Evolutionary conservation across 2,888 invertebrate genomes (phyloP).

Genomic region (Rhagonycha fulva): DNA sequence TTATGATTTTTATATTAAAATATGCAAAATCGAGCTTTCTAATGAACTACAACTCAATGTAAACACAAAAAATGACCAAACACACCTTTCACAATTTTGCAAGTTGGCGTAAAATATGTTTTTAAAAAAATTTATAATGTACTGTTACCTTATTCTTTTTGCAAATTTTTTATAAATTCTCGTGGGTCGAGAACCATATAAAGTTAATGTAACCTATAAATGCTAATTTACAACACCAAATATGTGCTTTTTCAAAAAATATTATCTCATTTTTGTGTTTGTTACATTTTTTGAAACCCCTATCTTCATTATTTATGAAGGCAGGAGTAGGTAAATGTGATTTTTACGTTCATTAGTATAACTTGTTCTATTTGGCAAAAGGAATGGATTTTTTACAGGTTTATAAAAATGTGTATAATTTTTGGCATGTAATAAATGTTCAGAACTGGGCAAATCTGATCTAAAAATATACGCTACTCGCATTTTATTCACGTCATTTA

Average conservation of each 20-base stretch:
- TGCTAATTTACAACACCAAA: not conserved
- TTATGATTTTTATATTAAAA: not conserved
- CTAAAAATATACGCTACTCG: conserved; percentile 29
- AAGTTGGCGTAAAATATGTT: conserved; percentile 2
- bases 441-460: conserved; percentile 25
- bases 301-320: not conserved
- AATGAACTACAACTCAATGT: not conserved
- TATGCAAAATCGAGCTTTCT: not conserved
- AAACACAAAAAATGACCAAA: conserved; percentile 1
- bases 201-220: not conserved
- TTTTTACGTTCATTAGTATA: not conserved
- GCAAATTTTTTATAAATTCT: not conserved
- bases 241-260: not conserved
- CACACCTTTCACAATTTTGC: not conserved
- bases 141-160: not conserved
- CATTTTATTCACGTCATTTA: conserved; percentile 12
- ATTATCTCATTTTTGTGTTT: not conserved
- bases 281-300: not conserved
- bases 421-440: conserved; percentile 23
- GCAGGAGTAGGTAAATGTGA: not conserved
- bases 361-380: not conserved
- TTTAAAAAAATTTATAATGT: not conserved
- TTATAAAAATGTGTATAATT: conserved; percentile 20
- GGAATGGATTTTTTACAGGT: not conserved
- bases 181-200: not conserved